Conservation (phyloP, 2,888 invertebrate species). For the Dryocosmus kuriphilus region DNA sequence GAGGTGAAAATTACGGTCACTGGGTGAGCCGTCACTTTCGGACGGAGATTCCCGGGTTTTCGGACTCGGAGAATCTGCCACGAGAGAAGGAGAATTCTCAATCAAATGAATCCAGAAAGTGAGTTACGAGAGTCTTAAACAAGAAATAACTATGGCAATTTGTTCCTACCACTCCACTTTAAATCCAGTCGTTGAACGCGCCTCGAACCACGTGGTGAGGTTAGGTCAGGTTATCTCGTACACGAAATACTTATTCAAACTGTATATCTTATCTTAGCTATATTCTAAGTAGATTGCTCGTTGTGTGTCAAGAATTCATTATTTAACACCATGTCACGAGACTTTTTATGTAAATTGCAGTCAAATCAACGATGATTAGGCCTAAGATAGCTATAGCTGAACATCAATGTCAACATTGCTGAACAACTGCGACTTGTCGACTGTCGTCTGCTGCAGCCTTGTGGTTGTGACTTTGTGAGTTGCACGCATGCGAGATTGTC, state of each 20-base stretch:
- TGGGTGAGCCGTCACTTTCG: conserved; percentile 29
- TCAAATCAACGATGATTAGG: too few species aligned
- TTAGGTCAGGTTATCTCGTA: not conserved
- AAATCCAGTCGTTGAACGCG: conserved; percentile 15
- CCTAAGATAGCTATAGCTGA: too few species aligned
- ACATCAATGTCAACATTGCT: not conserved
- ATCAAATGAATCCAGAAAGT: conserved; percentile 27
- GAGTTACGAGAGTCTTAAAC: conserved; percentile 28
- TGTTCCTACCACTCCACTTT: conserved; percentile 31
- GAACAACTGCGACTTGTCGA: not conserved
- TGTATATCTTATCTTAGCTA: conserved; percentile 2
- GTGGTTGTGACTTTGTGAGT: not conserved
- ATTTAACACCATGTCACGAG: not conserved
- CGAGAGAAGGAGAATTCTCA: conserved; percentile 3
- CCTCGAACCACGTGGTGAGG: conserved; percentile 25
- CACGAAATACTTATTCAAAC: conserved; percentile 18
- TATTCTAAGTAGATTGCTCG: not conserved
- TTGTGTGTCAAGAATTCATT: not conserved
- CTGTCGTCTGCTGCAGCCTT: too few species aligned
- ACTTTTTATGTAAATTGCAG: not conserved
- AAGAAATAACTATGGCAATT: conserved; percentile 13
- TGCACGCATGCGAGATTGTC: not conserved
- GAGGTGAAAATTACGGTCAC: conserved; percentile 68
- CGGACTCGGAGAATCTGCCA: conserved; percentile 6
- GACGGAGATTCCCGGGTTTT: conserved; percentile 26